phyloP scores from a whole-genome alignment of 2,113 vertebrate species.

The Ovibos moschatus region DNA sequence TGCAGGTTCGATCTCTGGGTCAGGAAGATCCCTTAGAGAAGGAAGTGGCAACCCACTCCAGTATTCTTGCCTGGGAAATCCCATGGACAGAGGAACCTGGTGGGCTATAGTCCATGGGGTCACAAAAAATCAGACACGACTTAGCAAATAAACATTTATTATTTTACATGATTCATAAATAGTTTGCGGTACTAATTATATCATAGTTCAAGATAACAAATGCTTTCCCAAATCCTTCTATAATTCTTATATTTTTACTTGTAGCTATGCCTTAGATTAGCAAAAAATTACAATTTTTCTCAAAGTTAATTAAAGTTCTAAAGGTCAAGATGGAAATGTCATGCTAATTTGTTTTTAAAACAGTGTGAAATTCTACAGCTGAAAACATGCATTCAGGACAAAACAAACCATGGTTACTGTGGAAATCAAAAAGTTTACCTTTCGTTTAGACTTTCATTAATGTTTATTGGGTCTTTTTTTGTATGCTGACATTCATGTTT shows the following conservation, averaged over 20 bases:
- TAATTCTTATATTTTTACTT: background rate
- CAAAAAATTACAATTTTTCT: background rate
- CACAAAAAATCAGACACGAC: background rate
- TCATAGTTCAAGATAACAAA: background rate
- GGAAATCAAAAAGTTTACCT: background rate
- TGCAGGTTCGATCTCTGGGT: background rate
- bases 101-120: background rate
- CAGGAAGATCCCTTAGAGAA: background rate
- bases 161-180: background rate
- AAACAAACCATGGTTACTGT: background rate
- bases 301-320: constrained; percentile 9
- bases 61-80: background rate
- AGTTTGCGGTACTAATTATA: background rate
- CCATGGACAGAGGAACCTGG: background rate
- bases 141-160: background rate
- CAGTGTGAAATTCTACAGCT: background rate
- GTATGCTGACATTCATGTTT: background rate
- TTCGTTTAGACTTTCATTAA: background rate
- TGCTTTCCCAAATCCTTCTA: background rate
- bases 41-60: background rate
- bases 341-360: background rate
- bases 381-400: background rate
- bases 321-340: background rate
- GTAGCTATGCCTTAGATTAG: background rate
- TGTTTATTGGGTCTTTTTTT: background rate